Evolutionary conservation across 1,140 invertebrate genomes (phyloP), one percentile per base, ranked within the genome.

Genomic region (Drosophila ambigua): DNA sequence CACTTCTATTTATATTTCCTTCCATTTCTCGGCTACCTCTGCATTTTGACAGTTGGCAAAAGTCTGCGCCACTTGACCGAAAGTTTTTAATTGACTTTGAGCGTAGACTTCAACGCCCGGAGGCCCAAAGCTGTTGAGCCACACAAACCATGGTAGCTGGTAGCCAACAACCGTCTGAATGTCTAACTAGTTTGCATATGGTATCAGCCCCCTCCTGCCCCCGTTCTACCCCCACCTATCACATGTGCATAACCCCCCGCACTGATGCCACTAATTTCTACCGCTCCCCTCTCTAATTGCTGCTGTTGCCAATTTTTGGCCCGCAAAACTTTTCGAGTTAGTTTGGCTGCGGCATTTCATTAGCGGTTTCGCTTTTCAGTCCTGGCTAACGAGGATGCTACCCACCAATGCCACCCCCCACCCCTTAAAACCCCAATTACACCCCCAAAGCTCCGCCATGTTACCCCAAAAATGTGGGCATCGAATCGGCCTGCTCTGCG

Each of bases 1-100:
- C 4, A 13, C 35, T 13, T 39, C 20, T 20, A 20, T 20, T 20
- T 20, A 20, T 20, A 20, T 20, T 39, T 39, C 11, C 11, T 2
- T 5, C 11, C 4, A 4, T 13, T 2, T 13, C 11, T 11, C 35
- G 4, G 35, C 35, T 5, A 13, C 4, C 35, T 39, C 35, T 13
- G 39, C 24, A 55, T 44, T 55, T 20, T 5, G 2, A 41, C 46
- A 50, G n/a, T 58, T 57, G 60, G 41, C 43, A 55, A 39, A 48
- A 63, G 39, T 54, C 31, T 63, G 11, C 9, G 58, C 23, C 65
- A 85, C 68, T 85, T 81, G 78, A 72, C 82, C 78, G 26, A 85
- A 80, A 87, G 49, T 87, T 87, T 85, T 82, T 87, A 87, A 87
- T 87, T 88, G 82, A 87, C 74, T 87, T 72, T 75, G 62, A 72